phyloP scores from a whole-genome alignment of 1,140 invertebrate genomes.

The Penaeus japonicus region DNA sequence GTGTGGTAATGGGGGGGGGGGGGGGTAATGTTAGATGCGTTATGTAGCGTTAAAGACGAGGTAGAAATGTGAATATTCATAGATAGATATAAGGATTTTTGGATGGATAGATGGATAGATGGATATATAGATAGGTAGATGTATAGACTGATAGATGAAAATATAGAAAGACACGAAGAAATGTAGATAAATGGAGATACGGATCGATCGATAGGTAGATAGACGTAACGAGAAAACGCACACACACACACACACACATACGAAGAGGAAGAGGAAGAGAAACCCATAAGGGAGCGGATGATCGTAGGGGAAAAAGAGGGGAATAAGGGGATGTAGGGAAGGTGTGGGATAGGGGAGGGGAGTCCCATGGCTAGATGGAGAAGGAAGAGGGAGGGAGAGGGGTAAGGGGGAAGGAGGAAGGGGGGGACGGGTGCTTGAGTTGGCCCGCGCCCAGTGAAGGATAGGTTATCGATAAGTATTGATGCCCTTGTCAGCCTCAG shows the following conservation, averaged over 20 bases:
- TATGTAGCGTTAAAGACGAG: no score
- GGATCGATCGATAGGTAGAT: no score
- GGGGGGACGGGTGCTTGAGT: no score
- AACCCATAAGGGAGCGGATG: neutral
- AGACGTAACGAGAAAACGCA: no score
- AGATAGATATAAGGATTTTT: neutral
- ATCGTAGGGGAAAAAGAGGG: neutral
- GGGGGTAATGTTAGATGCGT: neutral
- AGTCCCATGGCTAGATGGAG: no score
- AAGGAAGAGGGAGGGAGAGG: no score
- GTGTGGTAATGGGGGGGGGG: neutral
- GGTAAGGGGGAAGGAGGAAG: no score
- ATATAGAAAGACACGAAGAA: neutral
- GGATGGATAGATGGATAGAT: neutral
- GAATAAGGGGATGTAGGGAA: neutral
- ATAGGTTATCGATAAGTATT: no score
- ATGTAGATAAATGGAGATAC: no score
- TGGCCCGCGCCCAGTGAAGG: no score
- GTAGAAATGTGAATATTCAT: neutral
- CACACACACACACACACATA: neutral
- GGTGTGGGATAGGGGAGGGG: no score
- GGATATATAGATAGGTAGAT: neutral
- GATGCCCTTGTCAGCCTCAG: no score
- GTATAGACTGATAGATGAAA: neutral
- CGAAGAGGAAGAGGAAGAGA: neutral